Evolutionary conservation across 2,113 vertebrate genomes (phyloP), one percentile per base, ranked within the genome.

Genomic region (Cheilinus undulatus): DNA sequence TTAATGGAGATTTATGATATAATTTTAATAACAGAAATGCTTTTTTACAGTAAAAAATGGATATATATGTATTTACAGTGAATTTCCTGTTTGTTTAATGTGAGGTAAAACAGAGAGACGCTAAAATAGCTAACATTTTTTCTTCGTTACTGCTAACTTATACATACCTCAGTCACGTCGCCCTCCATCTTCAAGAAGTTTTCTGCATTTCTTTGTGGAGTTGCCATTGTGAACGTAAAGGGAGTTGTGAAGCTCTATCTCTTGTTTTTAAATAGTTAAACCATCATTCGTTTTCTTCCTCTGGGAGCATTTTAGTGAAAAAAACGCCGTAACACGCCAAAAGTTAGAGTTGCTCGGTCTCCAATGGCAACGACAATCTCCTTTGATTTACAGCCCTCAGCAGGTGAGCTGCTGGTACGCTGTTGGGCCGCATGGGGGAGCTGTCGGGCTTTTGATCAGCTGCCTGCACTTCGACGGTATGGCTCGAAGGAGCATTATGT

Each of bases 401-500:
- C 38, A 12, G 19, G 27, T 23, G 51, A 0, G 5, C 6, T 1
- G 30, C 9, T 1, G 4, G 19, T 63, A 9, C 32, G 4, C 10
- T 0, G 5, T 3, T 13, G 22, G 1, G 9, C 69, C 90, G 19
- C 83, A 66, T 2, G 87, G n/a, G 78, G 88, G 86, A 23, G 85
- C 3, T 20, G 57, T 46, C 42, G 64, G 11, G 22, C 40, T 62
- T 62, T 13, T 26, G 13, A 30, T 30, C 13, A 0, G 17, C 15
- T 10, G 1, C 40, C 0, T 1, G 9, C 40, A 8, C 36, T 2
- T 6, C 3, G 2, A 4, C 2, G 19, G 24, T 11, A 5, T 7
- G 5, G 24, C 4, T 13, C n/a, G 2, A 2, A 9, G 15, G 5
- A 2, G 5, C 12, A 30, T 2, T 32, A 14, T 14, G 20, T 17